phyloP scores from a whole-genome alignment of 2,797 vertebrate species.

The Chelon labrosus region DNA sequence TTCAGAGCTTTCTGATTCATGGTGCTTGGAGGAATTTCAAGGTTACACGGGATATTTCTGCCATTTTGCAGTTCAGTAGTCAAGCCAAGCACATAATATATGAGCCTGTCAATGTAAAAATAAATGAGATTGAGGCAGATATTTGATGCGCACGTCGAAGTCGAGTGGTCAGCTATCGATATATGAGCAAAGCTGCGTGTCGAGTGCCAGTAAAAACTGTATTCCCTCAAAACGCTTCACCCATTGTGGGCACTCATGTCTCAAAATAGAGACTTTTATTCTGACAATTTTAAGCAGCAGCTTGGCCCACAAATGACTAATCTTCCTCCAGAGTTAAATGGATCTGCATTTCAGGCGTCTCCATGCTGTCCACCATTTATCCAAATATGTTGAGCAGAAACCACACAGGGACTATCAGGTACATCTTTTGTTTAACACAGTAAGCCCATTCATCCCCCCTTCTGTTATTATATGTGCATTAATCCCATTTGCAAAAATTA shows the following conservation, averaged over 20 bases:
- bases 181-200: slow-evolving; percentile 12
- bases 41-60: slow-evolving; percentile 29
- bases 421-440: slow-evolving; percentile 73
- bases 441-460: slow-evolving; percentile 68
- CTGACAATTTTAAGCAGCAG: slow-evolving; percentile 71
- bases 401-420: slow-evolving; percentile 73
- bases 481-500: slow-evolving; percentile 75
- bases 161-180: slow-evolving; percentile 39
- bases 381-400: slow-evolving; percentile 73
- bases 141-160: slow-evolving; percentile 58
- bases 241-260: slow-evolving; percentile 55
- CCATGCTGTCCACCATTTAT: slow-evolving; percentile 67
- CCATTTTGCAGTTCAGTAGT: slow-evolving; percentile 24
- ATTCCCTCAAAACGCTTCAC: slow-evolving; percentile 43
- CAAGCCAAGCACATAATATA: slow-evolving; percentile 36
- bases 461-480: slow-evolving; percentile 70
- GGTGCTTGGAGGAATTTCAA: slow-evolving; percentile 44
- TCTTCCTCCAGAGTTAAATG: slow-evolving; percentile 62
- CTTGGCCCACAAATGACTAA: slow-evolving; percentile 67
- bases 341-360: slow-evolving; percentile 57
- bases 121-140: slow-evolving; percentile 54
- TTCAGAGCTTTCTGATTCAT: slow-evolving; percentile 28
- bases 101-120: slow-evolving; percentile 42
- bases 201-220: slow-evolving; percentile 54
- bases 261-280: slow-evolving; percentile 74